Evolutionary conservation across 2,888 invertebrate species (phyloP), one percentile per base, ranked within the genome.

Genomic region (Drosophila merina): DNA sequence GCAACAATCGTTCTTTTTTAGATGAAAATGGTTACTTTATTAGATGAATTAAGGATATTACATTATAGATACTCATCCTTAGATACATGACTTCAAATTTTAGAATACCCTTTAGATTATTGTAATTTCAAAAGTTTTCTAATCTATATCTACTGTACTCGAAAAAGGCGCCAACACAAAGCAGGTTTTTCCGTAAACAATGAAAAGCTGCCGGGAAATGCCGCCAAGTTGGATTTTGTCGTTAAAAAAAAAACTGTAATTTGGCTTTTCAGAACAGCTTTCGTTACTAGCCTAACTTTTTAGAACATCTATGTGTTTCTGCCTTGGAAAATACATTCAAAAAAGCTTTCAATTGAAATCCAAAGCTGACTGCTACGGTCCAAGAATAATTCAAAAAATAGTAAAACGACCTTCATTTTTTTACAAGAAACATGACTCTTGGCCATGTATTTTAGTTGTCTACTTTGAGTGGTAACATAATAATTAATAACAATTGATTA

Each of bases 111-210:
- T 20, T 20, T 20, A 20, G 20, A 1, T 20, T 20, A 2, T 20
- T 1, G 1, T 20, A 20, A 20, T 20, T 20, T 20, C 20, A 20
- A 20, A 20, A 28, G n/a, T 5, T 12, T 36, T 2, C n/a, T 25
- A 10, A 25, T 4, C 25, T 25, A 44, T 25, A 44, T 25, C 1
- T 10, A 44, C 44, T 44, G 25, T 44, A 60, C 56, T 59, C 38
- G 54, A 79, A 76, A 72, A 82, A 68, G 76, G 75, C 78, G 77
- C 74, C 77, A 75, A 77, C 72, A 44, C 64, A 57, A 75, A 57
- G 62, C 64, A 50, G 40, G 7, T 60, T 62, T 67, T 78, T 20
- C 54, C 60, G 67, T 70, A 76, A 84, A 76, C 78, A 78, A 84
- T 72, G 60, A 67, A 54, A 55, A 63, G 72, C 57, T 74, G 70